Conservation (phyloP, 2,888 invertebrate species). For the Trichopoda pennipes region DNA sequence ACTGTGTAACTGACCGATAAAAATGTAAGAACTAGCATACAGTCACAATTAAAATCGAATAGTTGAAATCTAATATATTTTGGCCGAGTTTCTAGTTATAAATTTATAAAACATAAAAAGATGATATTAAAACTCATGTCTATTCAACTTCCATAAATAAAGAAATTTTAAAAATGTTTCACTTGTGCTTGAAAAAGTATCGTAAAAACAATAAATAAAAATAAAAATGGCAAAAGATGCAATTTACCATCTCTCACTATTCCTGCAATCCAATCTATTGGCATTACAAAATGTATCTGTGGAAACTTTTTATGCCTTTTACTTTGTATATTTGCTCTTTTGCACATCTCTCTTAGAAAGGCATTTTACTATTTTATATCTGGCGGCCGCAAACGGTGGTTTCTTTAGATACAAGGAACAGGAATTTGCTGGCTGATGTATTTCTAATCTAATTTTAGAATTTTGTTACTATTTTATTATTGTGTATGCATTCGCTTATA, state of each 20-base stretch:
- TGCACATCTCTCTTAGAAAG: background rate
- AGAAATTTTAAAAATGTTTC: no score
- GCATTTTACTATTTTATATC: background rate
- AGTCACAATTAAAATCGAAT: no score
- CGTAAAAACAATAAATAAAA: no score
- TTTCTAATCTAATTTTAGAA: conserved; percentile 11
- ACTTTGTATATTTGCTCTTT: background rate
- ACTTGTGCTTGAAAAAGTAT: no score
- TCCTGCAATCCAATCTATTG: background rate
- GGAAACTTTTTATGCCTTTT: background rate
- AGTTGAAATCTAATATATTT: no score
- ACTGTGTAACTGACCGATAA: no score
- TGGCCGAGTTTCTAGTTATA: no score
- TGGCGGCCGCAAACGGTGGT: background rate
- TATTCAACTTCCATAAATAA: no score
- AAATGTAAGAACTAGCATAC: no score
- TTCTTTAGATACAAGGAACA: conserved; percentile 41
- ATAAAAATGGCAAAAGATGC: no score
- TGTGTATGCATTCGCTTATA: background rate
- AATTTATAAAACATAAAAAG: no score
- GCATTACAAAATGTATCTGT: background rate
- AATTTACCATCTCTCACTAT: background rate
- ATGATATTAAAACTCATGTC: no score
- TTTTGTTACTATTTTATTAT: background rate
- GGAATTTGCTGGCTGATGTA: conserved; percentile 19